Evolutionary conservation across 1,140 invertebrate genomes (phyloP), one percentile per base, ranked within the genome.

Genomic region (Doryteuthis pealeii): DNA sequence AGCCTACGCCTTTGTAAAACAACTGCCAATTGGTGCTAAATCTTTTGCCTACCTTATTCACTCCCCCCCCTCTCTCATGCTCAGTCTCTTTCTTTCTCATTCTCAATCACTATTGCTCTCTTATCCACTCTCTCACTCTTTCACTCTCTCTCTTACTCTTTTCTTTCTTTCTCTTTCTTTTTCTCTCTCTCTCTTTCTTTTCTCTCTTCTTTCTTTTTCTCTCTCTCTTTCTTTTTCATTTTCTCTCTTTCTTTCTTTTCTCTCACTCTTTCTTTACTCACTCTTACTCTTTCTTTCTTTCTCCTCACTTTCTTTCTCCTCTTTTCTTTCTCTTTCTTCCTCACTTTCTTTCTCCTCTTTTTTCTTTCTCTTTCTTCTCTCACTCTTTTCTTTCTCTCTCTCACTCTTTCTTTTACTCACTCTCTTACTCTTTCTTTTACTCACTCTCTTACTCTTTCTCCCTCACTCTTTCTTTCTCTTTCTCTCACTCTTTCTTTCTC

Each of bases 191-290:
- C 58, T n/a, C 54, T 15, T 40, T 54, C 71, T 62, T 26, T n/a
- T 30, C 3, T 40, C 32, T 40, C 30, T 10, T 71, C 43, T 62
- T 33, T 54, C 40, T 62, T 54, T 54, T 58, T 43, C 58, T 45
- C 18, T 49, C 40, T 66, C 70, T 54, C 66, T 71, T 70, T 71
- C 71, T 65, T 70, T 68, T 62, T 33, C 30, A n/a, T 66, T 54
- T 66, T 32, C 74, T 35, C 49, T 72, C 12, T 65, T 26, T 68
- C 33, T 49, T 28, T 58, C 33, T 65, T 49, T 68, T 43, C 33
- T 35, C 49, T 66, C 31, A 35, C 69, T 70, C 30, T 69, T n/a
- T 32, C 28, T 32, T 62, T 40, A 31, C 62, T 33, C 68, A 22
- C 69, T 43, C 74, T 26, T 69, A 73, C 74, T 18, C 74, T 0